These are phyloP conservation scores for Choloepus didactylus DNA, from an alignment of 2,797 vertebrate genomes.

Conservation along the genomic window DNA sequence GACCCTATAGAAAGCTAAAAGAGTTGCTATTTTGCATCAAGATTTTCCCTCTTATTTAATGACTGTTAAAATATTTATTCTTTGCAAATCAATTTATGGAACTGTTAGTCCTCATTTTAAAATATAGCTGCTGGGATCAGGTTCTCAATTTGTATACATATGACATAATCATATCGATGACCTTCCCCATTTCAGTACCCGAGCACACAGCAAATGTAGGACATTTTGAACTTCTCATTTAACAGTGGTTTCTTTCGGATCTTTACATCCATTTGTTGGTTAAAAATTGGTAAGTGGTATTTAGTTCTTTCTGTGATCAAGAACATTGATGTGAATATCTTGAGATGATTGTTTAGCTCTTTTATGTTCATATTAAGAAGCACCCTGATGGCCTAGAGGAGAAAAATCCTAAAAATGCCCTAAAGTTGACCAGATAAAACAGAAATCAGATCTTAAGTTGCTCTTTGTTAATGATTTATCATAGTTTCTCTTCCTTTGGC, in stretches of 20 bases:
- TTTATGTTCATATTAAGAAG: background rate
- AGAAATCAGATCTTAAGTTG: background rate
- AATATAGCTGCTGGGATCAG: background rate
- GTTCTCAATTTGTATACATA: background rate
- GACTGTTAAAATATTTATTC: constrained; percentile 36
- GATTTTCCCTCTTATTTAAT: background rate
- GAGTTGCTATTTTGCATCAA: constrained; percentile 9
- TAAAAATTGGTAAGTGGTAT: background rate
- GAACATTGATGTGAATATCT: background rate
- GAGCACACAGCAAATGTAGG: background rate
- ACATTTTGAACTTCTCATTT: background rate
- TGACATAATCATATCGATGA: background rate
- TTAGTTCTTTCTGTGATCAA: background rate
- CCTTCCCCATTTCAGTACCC: background rate
- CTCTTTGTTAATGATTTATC: background rate
- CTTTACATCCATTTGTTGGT: background rate
- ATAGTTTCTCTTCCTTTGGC: background rate
- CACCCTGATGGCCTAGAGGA: background rate
- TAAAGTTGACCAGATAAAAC: background rate
- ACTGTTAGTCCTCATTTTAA: constrained; percentile 21
- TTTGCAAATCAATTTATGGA: constrained; percentile 16
- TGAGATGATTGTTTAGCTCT: background rate
- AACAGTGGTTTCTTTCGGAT: background rate
- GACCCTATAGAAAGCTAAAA: constrained; percentile 4
- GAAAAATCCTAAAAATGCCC: background rate